These are phyloP conservation scores for Gandaritis pyraliata DNA, from an alignment of 2,888 invertebrate species.

Conservation along the genomic window DNA sequence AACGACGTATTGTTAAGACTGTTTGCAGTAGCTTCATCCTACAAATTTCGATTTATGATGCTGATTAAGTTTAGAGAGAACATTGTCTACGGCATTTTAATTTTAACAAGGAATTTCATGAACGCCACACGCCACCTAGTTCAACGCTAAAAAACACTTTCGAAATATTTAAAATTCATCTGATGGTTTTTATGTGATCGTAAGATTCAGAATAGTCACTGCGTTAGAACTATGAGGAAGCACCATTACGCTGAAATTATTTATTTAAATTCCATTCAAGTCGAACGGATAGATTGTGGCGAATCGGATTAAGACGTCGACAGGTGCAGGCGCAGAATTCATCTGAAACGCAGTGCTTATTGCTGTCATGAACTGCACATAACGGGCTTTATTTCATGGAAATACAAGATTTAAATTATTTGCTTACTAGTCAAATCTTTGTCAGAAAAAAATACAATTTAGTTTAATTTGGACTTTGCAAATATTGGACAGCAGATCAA, in stretches of 20 bases:
- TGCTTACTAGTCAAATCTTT: neutral
- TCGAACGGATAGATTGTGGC: slow-evolving; percentile 34
- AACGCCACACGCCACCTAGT: no score
- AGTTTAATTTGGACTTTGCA: no score
- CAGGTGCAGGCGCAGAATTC: slow-evolving; percentile 30
- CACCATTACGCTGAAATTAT: slow-evolving; percentile 25
- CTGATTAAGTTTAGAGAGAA: slow-evolving; percentile 48
- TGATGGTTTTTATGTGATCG: slow-evolving; percentile 20
- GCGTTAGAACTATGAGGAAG: slow-evolving; percentile 30
- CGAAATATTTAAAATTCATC: slow-evolving; percentile 8
- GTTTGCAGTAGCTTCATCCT: slow-evolving; percentile 43
- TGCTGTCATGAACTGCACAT: slow-evolving; percentile 30
- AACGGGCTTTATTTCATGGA: slow-evolving; percentile 9
- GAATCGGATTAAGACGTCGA: slow-evolving; percentile 44
- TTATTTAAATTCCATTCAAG: slow-evolving; percentile 31
- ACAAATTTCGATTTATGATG: slow-evolving; percentile 48
- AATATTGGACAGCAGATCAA: no score
- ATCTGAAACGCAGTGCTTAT: slow-evolving; percentile 32
- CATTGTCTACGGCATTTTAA: slow-evolving; percentile 6
- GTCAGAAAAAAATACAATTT: no score
- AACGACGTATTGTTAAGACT: slow-evolving; percentile 63
- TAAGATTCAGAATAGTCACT: slow-evolving; percentile 26
- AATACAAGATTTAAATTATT: neutral
- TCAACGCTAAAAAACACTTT: no score
- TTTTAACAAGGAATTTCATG: neutral